Evolutionary conservation across 2,888 invertebrate genomes (phyloP), one percentile per base, ranked within the genome.

Genomic region (Mythimna albipuncta): DNA sequence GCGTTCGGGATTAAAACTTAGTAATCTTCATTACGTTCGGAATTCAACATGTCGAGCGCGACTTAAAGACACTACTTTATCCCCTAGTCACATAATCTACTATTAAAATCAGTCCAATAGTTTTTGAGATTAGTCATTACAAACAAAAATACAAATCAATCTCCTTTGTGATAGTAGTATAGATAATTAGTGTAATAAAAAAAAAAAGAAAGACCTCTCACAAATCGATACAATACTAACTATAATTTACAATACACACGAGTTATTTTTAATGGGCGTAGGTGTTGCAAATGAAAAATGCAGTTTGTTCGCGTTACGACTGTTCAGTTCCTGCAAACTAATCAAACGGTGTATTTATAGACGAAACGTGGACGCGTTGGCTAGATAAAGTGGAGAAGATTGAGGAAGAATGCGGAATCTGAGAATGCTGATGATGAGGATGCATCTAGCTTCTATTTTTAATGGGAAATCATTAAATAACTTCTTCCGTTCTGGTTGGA

Each of bases 271-370:
- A 68, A 68, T 58, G 26, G 13, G 6, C 47, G 47, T 47, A 47
- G 58, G 79, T 63, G 71, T 71, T 52, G 26, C 68, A 38, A 62
- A 71, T 69, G 63, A 68, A 26, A 63, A 55, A 44, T 55, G 58
- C 26, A 21, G 74, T 69, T 67, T 19, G 32, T 50, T 21, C 26
- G 26, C 26, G 41, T 19, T 50, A 32, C 11, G n/a, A 41, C 47
- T 35, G 61, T 21, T 0, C 9, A 35, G 61, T 76, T 81, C 72
- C 77, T 71, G 65, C 52, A 58, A 71, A 71, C 6, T 68, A 68
- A 76, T 65, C 69, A 38, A 21, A 16, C 16, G 16, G 21, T 47
- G 35, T 57, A 55, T 58, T 64, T 70, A 69, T 79, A 72, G 72
- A 50, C 64, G 35, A 7, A 7, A 7, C 47, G 58, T 38, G 69